Base-by-base conservation (phyloP, 2,888 invertebrate genomes). In the Drepanosiphum platanoidis region DNA sequence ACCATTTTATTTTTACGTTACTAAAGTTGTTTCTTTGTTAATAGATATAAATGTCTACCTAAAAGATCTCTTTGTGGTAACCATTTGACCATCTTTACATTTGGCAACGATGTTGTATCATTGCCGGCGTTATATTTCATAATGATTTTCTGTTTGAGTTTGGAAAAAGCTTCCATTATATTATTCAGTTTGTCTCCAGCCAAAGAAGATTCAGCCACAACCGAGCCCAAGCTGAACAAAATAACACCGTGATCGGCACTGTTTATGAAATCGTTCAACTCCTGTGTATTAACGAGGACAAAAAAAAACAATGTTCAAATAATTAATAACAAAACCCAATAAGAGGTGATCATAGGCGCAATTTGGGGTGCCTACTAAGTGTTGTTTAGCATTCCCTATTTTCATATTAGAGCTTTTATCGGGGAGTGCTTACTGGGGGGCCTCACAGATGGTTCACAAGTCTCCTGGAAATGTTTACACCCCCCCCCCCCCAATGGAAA, bases 61-160 rank as follows among this genome's bases (percentile, higher is more conserved):
- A 83, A 46, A 36, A 83, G 74, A 64, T 83, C 83, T 68, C 83
- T 61, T 46, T 83, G 83, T 4, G 83, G 83, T 18, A 83, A 75
- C 83, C 83, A 83, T 74, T 83, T 83, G 46, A 83, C 74, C 18
- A 83, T 9, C 75, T 83, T 83, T 8, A 83, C 83, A 52, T 83
- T 83, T 27, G 42, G 3, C 5, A 61, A 18, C 46, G 11, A 13
- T 9, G 27, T 39, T n/a, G 0, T 46, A 27, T 75, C 52, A 15
- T 42, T 66, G 2, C 70, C 36, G 5, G 1, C 18, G 18, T 83
- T 46, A 3, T 75, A 83, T 18, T 83, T 83, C 83, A 83, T 83
- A 1, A 83, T 66, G 3, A 83, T 46, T 52, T 30, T 75, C 27
- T 83, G 74, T 66, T 83, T 66, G 5, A 83, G 66, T 46, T 46